Percentiles rank a stretch among this genome's conserved stretches.
Evolutionary conservation across 2,888 invertebrate genomes (phyloP).

Genomic region (Drosophila nr. fundita): DNA sequence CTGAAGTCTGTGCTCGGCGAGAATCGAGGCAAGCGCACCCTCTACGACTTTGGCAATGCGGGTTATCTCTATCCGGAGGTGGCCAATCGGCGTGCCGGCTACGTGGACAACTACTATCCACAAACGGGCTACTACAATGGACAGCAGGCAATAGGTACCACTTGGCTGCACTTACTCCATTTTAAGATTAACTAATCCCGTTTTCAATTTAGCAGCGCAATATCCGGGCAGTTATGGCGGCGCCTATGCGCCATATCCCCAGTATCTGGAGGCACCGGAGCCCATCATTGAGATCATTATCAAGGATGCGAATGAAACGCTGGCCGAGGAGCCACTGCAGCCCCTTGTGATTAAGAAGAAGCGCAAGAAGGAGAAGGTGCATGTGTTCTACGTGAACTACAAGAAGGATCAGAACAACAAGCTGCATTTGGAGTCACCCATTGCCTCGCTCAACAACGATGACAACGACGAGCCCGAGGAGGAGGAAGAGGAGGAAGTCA

Average conservation of each 20-base stretch:
- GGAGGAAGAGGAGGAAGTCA: constrained; percentile 85
- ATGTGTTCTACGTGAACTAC: constrained; percentile 96
- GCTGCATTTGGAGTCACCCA: constrained; percentile 91
- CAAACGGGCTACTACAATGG: constrained; percentile 80
- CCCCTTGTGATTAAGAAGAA: constrained; percentile 85
- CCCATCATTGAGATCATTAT: constrained; percentile 97
- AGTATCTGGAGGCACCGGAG: constrained; percentile 91
- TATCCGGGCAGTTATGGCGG: constrained; percentile 65
- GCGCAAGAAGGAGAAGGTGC: constrained; percentile 92
- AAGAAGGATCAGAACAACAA: constrained; percentile 92
- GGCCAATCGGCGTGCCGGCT: constrained; percentile 79
- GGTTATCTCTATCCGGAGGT: constrained; percentile 80
- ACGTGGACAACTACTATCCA: constrained; percentile 72
- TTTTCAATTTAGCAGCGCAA: constrained; percentile 66
- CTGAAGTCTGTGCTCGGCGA: constrained; percentile 71
- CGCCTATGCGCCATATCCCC: constrained; percentile 84
- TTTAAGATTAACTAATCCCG: neutral
- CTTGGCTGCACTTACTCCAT: too few species aligned
- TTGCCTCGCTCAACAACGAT: constrained; percentile 90
- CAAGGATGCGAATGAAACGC: constrained; percentile 93
- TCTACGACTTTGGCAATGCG: constrained; percentile 82
- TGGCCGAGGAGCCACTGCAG: constrained; percentile 88
- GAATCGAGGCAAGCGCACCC: constrained; percentile 83
- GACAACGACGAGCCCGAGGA: constrained; percentile 86
- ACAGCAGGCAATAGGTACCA: constrained; percentile 78